phyloP scores from a whole-genome alignment of 30 jellyfish, hydroid and myxozoan genomes.

The Phacellophora camtschatica region DNA sequence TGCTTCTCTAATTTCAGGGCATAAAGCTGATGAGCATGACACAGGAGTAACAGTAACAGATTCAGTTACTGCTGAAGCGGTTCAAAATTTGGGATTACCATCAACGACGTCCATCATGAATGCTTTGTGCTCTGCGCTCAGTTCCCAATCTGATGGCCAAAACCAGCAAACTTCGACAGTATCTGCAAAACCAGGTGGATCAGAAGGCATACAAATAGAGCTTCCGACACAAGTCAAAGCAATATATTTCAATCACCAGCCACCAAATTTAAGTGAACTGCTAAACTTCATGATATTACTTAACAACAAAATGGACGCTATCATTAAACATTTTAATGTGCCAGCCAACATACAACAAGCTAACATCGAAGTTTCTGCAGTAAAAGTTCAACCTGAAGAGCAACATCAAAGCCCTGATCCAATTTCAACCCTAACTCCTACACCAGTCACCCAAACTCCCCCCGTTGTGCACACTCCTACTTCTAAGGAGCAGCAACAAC shows the following conservation, averaged over 20 bases:
- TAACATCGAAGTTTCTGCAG: slow-evolving; percentile 28
- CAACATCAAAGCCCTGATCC: slow-evolving; percentile 44
- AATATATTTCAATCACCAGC: slow-evolving; percentile 72
- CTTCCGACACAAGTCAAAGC: slow-evolving; percentile 86
- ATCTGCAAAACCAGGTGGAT: slow-evolving; percentile 72
- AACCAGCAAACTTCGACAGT: slow-evolving; percentile 64
- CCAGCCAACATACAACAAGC: slow-evolving; percentile 71
- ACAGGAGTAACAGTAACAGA: slow-evolving; percentile 19
- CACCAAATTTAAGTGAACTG: slow-evolving; percentile 62
- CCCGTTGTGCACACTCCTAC: slow-evolving; percentile 69
- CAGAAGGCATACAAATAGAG: slow-evolving; percentile 85
- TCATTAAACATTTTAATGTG: slow-evolving; percentile 85
- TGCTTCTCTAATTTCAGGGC: too few species aligned
- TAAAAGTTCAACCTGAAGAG: slow-evolving; percentile 29
- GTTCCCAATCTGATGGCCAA: slow-evolving; percentile 71
- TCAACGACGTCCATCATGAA: slow-evolving; percentile 68
- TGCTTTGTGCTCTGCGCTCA: slow-evolving; percentile 72
- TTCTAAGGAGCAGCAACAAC: slow-evolving; percentile 92
- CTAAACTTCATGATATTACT: slow-evolving; percentile 64
- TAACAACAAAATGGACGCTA: slow-evolving; percentile 80
- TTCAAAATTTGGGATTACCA: slow-evolving; percentile 52
- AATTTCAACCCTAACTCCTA: slow-evolving; percentile 36
- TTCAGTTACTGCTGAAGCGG: slow-evolving; percentile 60
- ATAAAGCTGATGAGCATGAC: slow-evolving; percentile 25
- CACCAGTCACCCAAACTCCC: slow-evolving; percentile 48